Evolutionary conservation across 2,113 vertebrate genomes (phyloP).

Genomic region (Dasypus novemcinctus): DNA sequence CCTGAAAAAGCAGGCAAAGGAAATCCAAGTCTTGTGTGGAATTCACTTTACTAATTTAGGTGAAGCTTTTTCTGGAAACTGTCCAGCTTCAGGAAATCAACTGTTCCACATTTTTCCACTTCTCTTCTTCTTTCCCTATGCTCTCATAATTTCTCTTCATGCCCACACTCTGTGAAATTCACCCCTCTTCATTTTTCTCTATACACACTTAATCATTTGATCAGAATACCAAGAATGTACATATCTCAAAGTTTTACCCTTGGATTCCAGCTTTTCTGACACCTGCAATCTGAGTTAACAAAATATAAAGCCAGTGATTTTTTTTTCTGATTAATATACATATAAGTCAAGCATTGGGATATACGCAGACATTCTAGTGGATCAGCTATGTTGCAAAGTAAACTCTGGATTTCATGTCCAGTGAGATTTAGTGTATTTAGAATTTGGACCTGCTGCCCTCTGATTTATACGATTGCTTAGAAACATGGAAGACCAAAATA

Average conservation of each 20-base stretch:
- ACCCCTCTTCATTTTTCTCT: neutral
- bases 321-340: neutral
- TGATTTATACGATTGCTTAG: neutral
- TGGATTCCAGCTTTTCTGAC: neutral
- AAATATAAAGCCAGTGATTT: neutral
- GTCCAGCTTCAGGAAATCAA: neutral
- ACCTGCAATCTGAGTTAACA: neutral
- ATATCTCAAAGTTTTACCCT: neutral
- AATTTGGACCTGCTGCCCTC: neutral
- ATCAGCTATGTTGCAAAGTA: neutral
- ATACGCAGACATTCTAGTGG: neutral
- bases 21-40: neutral
- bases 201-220: neutral
- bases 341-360: neutral
- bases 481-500: neutral
- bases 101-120: neutral
- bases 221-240: neutral
- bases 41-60: neutral
- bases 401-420: neutral
- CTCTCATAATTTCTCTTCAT: neutral
- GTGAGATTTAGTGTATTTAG: neutral
- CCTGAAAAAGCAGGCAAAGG: neutral
- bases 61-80: neutral
- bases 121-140: neutral
- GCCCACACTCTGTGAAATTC: neutral